Percentiles rank a stretch among this genome's conserved stretches.
These are phyloP conservation scores for Drosophila neutralis DNA, from an alignment of 2,888 invertebrate species.

Conservation along the genomic window DNA sequence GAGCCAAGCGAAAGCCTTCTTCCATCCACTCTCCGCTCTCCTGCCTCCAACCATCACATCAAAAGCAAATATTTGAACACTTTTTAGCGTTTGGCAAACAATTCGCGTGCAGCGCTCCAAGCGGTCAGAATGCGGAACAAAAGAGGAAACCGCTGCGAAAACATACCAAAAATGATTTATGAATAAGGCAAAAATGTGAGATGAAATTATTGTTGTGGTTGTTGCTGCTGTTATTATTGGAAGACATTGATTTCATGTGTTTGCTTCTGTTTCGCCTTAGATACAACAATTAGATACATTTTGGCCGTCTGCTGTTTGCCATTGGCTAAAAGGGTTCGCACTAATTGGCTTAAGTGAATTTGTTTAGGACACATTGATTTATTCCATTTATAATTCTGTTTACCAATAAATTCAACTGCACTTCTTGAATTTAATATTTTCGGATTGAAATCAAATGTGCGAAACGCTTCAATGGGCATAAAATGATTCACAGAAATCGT, in stretches of 20 bases:
- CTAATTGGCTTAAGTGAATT: slow-evolving; percentile 24
- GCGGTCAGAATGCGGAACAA: slow-evolving; percentile 33
- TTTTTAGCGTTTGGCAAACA: slow-evolving; percentile 70
- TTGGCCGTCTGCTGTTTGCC: slow-evolving; percentile 44
- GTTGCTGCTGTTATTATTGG: slow-evolving; percentile 15
- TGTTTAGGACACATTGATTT: slow-evolving; percentile 1
- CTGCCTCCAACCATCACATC: slow-evolving; percentile 8
- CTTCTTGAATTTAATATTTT: not conserved
- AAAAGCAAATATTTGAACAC: slow-evolving; percentile 69
- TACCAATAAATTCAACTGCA: not conserved
- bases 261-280: not conserved
- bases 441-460: slow-evolving; percentile 11
- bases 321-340: slow-evolving; percentile 38
- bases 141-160: slow-evolving; percentile 20
- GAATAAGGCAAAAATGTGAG: slow-evolving; percentile 44
- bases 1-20: slow-evolving; percentile 11
- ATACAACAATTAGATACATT: slow-evolving; percentile 47
- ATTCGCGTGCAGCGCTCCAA: slow-evolving; percentile 41
- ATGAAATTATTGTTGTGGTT: not conserved
- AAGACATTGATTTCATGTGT: slow-evolving; percentile 63
- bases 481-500: slow-evolving; percentile 33
- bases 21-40: slow-evolving; percentile 1
- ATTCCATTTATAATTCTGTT: slow-evolving; percentile 4
- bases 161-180: slow-evolving; percentile 71
- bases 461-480: slow-evolving; percentile 17